A percentile compares a stretch with the other conserved stretches of the same genome.
These are phyloP conservation scores for Synanthedon tipuliformis DNA, from an alignment of 2,888 invertebrate species.

Conservation along the genomic window DNA sequence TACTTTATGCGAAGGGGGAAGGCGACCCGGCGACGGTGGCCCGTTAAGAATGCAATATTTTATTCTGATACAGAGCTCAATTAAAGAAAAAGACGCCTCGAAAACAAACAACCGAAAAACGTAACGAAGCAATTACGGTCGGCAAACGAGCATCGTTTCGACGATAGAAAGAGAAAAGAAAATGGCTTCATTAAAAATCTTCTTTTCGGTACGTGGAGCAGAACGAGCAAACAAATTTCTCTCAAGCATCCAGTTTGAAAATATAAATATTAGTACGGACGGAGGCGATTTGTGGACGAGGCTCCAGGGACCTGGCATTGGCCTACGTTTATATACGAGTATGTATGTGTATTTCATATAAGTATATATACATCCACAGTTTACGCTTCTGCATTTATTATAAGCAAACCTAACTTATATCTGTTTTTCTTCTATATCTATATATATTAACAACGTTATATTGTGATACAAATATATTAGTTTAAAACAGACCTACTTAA, in stretches of 20 bases:
- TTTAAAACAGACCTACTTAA: too few species aligned
- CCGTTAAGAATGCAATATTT: slow-evolving; percentile 1
- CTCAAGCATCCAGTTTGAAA: background rate
- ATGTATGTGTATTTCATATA: too few species aligned
- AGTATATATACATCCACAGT: too few species aligned
- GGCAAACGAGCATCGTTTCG: slow-evolving; percentile 25
- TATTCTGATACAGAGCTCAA: slow-evolving; percentile 12
- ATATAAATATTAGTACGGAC: too few species aligned
- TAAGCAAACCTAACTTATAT: too few species aligned
- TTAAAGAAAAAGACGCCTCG: slow-evolving; percentile 24
- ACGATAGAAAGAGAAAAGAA: slow-evolving; percentile 19
- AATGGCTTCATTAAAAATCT: slow-evolving; percentile 30
- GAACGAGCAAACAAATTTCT: slow-evolving; percentile 12
- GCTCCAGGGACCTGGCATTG: too few species aligned
- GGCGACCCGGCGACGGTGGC: background rate
- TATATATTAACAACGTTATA: too few species aligned
- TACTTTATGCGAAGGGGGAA: background rate
- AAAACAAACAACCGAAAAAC: slow-evolving; percentile 33
- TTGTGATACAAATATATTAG: too few species aligned
- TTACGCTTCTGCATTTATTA: too few species aligned
- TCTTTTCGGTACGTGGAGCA: slow-evolving; percentile 11
- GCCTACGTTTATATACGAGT: too few species aligned
- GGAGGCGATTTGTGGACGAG: too few species aligned
- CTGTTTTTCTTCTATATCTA: too few species aligned
- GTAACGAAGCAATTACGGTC: slow-evolving; percentile 43